Percentiles rank a stretch among this genome's conserved stretches.
These are phyloP conservation scores for Cheumatopsyche charites DNA, from an alignment of 1,140 invertebrate genomes.

Conservation along the genomic window DNA sequence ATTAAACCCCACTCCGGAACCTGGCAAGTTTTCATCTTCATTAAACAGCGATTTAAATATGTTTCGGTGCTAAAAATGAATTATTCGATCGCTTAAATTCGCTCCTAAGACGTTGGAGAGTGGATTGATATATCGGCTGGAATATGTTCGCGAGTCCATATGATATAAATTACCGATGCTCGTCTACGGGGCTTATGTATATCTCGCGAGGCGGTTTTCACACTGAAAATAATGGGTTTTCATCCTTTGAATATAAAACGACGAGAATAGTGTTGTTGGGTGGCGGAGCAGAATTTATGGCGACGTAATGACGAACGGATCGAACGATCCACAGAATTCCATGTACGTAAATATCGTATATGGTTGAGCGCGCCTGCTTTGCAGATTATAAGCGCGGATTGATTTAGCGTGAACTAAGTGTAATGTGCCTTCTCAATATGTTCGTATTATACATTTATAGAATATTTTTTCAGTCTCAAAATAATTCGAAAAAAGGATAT, in stretches of 20 bases:
- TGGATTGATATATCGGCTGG: constrained; percentile 23
- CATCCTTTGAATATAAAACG: constrained; percentile 41
- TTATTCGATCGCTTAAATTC: no score
- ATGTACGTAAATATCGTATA: not conserved
- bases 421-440: no score
- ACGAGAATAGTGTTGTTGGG: constrained; percentile 40
- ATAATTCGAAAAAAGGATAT: no score
- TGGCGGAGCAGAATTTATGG: constrained; percentile 38
- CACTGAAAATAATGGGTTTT: constrained; percentile 37
- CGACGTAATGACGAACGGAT: constrained; percentile 38
- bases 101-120: no score
- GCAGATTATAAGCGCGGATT: not conserved
- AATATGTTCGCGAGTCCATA: constrained; percentile 33
- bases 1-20: no score
- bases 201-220: constrained; percentile 25
- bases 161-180: constrained; percentile 30
- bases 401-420: not conserved
- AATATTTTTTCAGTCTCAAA: no score
- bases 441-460: no score
- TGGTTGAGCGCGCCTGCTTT: not conserved
- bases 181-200: not conserved
- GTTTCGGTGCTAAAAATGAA: no score
- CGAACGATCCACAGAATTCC: not conserved
- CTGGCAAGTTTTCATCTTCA: no score
- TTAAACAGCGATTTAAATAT: no score